A percentile compares a stretch with the other conserved stretches of the same genome.
These are phyloP conservation scores for Camponotus pennsylvanicus DNA, from an alignment of 1,140 invertebrate species.

Conservation along the genomic window DNA sequence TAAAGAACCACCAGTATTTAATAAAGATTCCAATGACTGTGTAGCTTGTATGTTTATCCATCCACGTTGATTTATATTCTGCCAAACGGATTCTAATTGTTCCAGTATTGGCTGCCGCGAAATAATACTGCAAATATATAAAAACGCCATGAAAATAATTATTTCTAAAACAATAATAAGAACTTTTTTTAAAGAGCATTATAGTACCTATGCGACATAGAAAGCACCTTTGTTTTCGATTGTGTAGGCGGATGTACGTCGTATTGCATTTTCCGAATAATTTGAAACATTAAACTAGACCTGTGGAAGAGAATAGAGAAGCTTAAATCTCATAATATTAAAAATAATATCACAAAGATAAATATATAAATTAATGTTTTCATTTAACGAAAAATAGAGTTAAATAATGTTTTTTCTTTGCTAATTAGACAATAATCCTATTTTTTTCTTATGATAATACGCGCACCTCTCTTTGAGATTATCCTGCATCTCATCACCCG, in stretches of 20 bases:
- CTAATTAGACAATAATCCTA: neutral
- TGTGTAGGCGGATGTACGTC: slow-evolving; percentile 92
- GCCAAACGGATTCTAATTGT: slow-evolving; percentile 91
- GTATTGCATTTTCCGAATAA: slow-evolving; percentile 95
- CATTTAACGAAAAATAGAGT: neutral
- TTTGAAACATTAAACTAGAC: slow-evolving; percentile 92
- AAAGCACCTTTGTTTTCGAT: slow-evolving; percentile 89
- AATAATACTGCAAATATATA: slow-evolving; percentile 86
- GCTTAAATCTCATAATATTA: neutral
- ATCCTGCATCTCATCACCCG: slow-evolving; percentile 86
- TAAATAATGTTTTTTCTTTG: neutral
- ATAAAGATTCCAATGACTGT: slow-evolving; percentile 92
- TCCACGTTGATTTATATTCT: slow-evolving; percentile 90
- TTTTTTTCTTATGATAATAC: too few species aligned
- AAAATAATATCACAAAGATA: neutral
- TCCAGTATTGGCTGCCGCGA: slow-evolving; percentile 92
- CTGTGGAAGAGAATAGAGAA: slow-evolving; percentile 76
- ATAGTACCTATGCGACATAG: slow-evolving; percentile 87
- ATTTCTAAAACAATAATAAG: neutral
- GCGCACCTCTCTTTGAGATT: slow-evolving; percentile 87
- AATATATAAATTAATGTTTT: slow-evolving; percentile 1
- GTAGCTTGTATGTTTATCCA: slow-evolving; percentile 94
- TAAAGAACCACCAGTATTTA: slow-evolving; percentile 94
- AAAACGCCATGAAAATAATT: neutral
- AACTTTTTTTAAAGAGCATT: slow-evolving; percentile 25